phyloP scores from a whole-genome alignment of 1,140 invertebrate species.

The Saccostrea cuccullata region DNA sequence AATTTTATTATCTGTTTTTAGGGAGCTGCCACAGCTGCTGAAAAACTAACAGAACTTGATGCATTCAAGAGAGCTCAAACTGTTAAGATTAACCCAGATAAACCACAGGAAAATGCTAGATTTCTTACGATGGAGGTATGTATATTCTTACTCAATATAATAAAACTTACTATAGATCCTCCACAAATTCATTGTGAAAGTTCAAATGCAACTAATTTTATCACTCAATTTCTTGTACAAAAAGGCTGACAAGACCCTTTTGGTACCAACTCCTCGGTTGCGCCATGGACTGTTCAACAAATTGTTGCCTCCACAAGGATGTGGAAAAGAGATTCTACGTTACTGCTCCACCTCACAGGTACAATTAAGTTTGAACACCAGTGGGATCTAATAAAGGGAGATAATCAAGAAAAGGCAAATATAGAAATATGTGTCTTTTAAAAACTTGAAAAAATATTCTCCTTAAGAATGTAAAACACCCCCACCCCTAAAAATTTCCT shows the following conservation, averaged over 20 bases:
- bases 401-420: too few species aligned
- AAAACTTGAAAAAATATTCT: too few species aligned
- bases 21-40: conserved; percentile 72
- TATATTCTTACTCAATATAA: neutral
- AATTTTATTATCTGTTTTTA: conserved; percentile 52
- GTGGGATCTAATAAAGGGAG: too few species aligned
- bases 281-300: conserved; percentile 86
- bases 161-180: neutral
- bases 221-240: conserved; percentile 42
- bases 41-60: conserved; percentile 77
- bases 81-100: conserved; percentile 85
- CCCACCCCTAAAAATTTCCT: too few species aligned
- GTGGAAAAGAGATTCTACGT: conserved; percentile 83
- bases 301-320: conserved; percentile 82
- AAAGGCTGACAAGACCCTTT: conserved; percentile 85
- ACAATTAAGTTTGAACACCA: neutral
- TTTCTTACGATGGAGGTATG: conserved; percentile 83
- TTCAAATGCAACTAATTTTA: neutral
- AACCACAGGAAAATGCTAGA: conserved; percentile 84
- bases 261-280: conserved; percentile 88
- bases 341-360: conserved; percentile 81
- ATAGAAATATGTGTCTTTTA: too few species aligned
- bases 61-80: conserved; percentile 83
- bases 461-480: too few species aligned
- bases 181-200: too few species aligned